A percentile compares a stretch with the other conserved stretches of the same genome.
These are phyloP conservation scores for Semicossyphus pulcher DNA, from an alignment of 2,113 vertebrate species.

Conservation along the genomic window DNA sequence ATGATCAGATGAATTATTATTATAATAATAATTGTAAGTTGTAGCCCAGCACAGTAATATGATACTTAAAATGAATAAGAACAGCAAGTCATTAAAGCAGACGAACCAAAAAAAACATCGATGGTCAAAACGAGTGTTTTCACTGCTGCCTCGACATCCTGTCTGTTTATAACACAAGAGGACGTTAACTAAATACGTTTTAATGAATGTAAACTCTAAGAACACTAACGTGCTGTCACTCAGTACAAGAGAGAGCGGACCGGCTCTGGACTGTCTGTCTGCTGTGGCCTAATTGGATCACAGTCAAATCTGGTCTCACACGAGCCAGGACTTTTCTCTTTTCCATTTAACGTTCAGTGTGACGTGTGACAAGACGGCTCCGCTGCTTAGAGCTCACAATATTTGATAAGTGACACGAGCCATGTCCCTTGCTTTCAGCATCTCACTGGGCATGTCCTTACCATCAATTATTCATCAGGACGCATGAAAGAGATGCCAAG, in stretches of 20 bases:
- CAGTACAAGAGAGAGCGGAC: constrained; percentile 5
- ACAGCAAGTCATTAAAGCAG: too few species aligned
- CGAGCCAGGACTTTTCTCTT: constrained; percentile 17
- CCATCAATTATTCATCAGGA: constrained; percentile 57
- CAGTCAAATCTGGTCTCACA: constrained; percentile 20
- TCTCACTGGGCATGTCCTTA: constrained; percentile 49
- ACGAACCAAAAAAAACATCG: too few species aligned
- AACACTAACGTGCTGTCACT: constrained; percentile 8
- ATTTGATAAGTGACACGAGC: constrained; percentile 45
- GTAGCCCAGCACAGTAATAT: background rate
- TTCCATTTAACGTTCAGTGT: constrained; percentile 29
- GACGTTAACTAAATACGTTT: constrained; percentile 1
- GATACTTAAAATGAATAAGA: background rate
- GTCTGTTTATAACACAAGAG: background rate
- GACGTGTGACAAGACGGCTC: constrained; percentile 20
- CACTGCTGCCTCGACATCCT: background rate
- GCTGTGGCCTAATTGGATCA: constrained; percentile 45
- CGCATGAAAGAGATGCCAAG: constrained; percentile 22
- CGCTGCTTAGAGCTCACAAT: constrained; percentile 8
- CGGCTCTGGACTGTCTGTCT: constrained; percentile 26
- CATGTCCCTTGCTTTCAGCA: constrained; percentile 32
- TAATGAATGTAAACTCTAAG: constrained; percentile 5
- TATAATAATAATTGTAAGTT: background rate
- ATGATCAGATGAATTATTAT: background rate
- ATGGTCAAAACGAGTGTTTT: too few species aligned